These are phyloP conservation scores for Seladonia tumulorum DNA, from an alignment of 2,888 invertebrate species.

Conservation along the genomic window DNA sequence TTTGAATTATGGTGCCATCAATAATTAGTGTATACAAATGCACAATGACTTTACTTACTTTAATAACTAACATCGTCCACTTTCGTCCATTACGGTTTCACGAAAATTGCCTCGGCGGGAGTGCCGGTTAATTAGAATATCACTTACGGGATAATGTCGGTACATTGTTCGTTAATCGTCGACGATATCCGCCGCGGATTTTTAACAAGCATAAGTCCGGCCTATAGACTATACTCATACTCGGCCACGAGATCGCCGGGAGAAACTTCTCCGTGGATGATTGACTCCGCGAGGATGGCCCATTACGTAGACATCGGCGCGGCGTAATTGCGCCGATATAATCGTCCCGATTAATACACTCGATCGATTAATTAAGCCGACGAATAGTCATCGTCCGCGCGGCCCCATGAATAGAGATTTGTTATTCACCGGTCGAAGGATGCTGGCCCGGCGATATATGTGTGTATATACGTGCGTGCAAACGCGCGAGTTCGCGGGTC, in stretches of 20 bases:
- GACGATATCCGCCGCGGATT: background rate
- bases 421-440: constrained; percentile 56
- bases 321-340: constrained; percentile 70
- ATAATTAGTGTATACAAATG: too few species aligned
- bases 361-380: constrained; percentile 76
- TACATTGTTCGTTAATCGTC: constrained; percentile 38
- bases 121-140: constrained; percentile 14
- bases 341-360: constrained; percentile 74
- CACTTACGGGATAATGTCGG: constrained; percentile 7
- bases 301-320: constrained; percentile 51
- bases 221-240: too few species aligned
- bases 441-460: constrained; percentile 28
- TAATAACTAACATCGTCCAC: background rate
- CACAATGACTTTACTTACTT: background rate
- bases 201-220: constrained; percentile 27
- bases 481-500: constrained; percentile 69
- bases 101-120: background rate
- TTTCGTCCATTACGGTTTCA: background rate
- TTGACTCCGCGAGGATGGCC: constrained; percentile 24
- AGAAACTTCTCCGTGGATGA: constrained; percentile 24
- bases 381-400: constrained; percentile 55
- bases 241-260: constrained; percentile 36
- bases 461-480: constrained; percentile 58
- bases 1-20: background rate
- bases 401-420: constrained; percentile 62